Percentiles rank a stretch among this genome's conserved stretches.
Evolutionary conservation across 2,113 vertebrate genomes (phyloP).

Genomic region (Columba janthina): DNA sequence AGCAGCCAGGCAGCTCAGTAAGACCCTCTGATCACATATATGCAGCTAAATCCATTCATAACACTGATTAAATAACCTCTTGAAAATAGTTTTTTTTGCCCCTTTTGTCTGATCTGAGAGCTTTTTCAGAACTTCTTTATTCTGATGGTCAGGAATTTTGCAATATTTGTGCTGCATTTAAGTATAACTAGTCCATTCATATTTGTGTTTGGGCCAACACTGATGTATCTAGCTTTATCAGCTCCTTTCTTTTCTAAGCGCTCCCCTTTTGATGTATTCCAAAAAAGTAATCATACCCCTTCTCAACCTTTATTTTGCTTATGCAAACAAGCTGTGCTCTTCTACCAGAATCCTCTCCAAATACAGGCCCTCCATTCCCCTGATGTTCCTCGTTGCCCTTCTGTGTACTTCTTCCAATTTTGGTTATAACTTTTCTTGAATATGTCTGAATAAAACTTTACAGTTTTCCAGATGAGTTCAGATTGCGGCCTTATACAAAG

Average conservation of each 20-base stretch:
- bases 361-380: not conserved
- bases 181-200: not conserved
- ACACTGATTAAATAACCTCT: not conserved
- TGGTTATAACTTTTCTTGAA: not conserved
- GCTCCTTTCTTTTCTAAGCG: not conserved
- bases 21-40: not conserved
- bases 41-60: not conserved
- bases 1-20: not conserved
- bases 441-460: not conserved
- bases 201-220: not conserved
- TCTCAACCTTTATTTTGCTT: not conserved
- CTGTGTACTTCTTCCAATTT: not conserved
- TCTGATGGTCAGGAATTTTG: not conserved
- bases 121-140: not conserved
- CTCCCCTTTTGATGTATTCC: not conserved
- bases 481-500: not conserved
- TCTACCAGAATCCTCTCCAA: not conserved
- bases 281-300: not conserved
- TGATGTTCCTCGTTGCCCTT: not conserved
- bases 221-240: not conserved
- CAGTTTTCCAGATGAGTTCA: not conserved
- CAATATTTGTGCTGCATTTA: not conserved
- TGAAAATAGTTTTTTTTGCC: not conserved
- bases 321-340: not conserved
- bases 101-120: not conserved